A percentile compares a stretch with the other conserved stretches of the same genome.
These are phyloP conservation scores for Timema cristinae DNA, from an alignment of 2,888 invertebrate genomes.

Conservation along the genomic window DNA sequence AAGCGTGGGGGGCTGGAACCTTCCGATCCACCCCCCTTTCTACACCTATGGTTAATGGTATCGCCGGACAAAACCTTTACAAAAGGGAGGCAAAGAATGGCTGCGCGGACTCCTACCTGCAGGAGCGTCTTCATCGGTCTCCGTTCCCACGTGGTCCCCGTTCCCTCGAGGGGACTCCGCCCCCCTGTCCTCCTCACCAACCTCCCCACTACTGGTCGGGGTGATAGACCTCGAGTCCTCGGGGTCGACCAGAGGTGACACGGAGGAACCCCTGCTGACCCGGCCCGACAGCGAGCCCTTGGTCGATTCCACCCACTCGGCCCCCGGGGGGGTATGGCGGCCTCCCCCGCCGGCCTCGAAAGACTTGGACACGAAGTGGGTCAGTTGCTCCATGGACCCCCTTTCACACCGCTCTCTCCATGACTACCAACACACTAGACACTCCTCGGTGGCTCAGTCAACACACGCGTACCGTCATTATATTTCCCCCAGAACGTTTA, in stretches of 20 bases:
- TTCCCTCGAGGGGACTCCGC: conserved; percentile 17
- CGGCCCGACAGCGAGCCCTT: conserved; percentile 15
- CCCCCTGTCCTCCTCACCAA: conserved; percentile 14
- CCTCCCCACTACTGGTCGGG: conserved; percentile 35
- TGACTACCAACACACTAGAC: no score
- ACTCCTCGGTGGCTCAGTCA: no score
- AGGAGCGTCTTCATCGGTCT: conserved; percentile 13
- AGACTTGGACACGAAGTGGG: conserved; percentile 86
- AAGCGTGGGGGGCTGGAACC: no score
- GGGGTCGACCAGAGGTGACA: conserved; percentile 42
- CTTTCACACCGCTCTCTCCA: not conserved
- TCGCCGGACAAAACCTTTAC: no score
- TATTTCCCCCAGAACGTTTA: no score
- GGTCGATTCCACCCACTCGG: conserved; percentile 10
- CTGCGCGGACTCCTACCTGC: not conserved
- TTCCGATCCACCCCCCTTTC: no score
- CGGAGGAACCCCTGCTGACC: conserved; percentile 33
- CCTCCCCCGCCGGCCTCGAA: conserved; percentile 52
- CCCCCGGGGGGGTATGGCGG: conserved; percentile 12
- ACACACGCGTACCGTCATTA: no score
- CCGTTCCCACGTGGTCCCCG: not conserved
- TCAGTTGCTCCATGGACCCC: conserved; percentile 76
- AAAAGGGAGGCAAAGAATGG: no score
- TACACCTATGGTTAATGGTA: no score
- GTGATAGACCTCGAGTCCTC: conserved; percentile 42